phyloP scores from a whole-genome alignment of 2,888 invertebrate species.

The Oeneis ivallda region DNA sequence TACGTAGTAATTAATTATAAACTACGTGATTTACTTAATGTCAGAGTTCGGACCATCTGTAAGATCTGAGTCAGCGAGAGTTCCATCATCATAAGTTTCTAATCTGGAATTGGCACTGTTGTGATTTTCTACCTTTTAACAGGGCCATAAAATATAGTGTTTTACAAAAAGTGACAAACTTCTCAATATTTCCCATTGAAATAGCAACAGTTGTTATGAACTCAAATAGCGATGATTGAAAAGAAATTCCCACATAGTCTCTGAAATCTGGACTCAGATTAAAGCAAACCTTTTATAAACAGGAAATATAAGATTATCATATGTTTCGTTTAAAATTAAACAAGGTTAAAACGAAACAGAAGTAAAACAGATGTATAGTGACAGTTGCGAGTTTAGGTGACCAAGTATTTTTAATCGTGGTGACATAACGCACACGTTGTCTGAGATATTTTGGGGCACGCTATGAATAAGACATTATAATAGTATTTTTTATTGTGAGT shows the following conservation, averaged over 20 bases:
- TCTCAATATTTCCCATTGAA: not conserved
- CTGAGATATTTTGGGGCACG: conserved; percentile 59
- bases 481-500: not conserved
- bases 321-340: conserved; percentile 51
- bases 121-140: too few species aligned
- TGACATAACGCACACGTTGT: conserved; percentile 56
- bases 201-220: not conserved
- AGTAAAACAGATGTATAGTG: conserved; percentile 58
- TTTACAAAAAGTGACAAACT: too few species aligned
- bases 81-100: not conserved
- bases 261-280: conserved; percentile 20
- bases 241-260: not conserved
- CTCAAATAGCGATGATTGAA: not conserved
- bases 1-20: too few species aligned
- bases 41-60: too few species aligned
- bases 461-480: conserved; percentile 17
- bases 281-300: not conserved
- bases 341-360: conserved; percentile 71
- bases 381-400: conserved; percentile 59
- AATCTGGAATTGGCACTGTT: too few species aligned
- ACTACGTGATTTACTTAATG: too few species aligned
- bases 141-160: too few species aligned
- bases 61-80: too few species aligned
- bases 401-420: conserved; percentile 66
- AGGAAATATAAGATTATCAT: conserved; percentile 11